Evolutionary conservation across 1,140 invertebrate species (phyloP).

Genomic region (Agraylea sexmaculata): DNA sequence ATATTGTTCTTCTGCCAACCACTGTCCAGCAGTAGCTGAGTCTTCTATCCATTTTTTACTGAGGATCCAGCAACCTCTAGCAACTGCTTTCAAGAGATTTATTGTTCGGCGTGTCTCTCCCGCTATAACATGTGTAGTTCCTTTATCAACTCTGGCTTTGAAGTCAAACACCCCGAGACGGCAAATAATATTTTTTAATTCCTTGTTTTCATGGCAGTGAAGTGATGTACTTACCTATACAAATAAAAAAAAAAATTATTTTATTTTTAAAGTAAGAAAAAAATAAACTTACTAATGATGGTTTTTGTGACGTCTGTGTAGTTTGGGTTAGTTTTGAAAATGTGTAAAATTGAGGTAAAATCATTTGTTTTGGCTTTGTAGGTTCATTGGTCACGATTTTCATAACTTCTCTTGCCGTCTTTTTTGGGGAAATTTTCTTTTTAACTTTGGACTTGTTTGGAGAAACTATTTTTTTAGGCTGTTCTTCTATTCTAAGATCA

Average conservation of each 20-base stretch:
- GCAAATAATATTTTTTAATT: conserved; percentile 24
- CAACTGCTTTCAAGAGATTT: conserved; percentile 37
- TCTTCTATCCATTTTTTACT: conserved; percentile 32
- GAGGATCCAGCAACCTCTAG: conserved; percentile 40
- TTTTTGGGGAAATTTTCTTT: too few species aligned
- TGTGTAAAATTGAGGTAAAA: too few species aligned
- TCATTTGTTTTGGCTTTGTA: too few species aligned
- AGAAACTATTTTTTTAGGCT: too few species aligned
- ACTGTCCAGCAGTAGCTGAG: conserved; percentile 29
- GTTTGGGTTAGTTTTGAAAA: too few species aligned
- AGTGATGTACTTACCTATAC: conserved; percentile 18
- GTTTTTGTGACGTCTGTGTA: too few species aligned
- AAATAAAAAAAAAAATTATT: not conserved
- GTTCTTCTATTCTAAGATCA: too few species aligned
- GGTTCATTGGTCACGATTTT: too few species aligned
- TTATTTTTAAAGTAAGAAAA: too few species aligned
- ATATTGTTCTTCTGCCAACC: conserved; percentile 37
- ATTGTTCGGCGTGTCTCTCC: conserved; percentile 33
- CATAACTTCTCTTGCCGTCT: too few species aligned
- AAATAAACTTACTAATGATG: too few species aligned
- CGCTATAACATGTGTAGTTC: conserved; percentile 38
- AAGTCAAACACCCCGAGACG: conserved; percentile 33
- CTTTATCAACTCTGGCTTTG: conserved; percentile 28
- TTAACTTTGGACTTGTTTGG: too few species aligned
- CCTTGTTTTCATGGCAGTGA: conserved; percentile 13